Percentiles rank a stretch among this genome's conserved stretches.
phyloP scores from a whole-genome alignment of 2,797 vertebrate species.

The Podarcis siculus region DNA sequence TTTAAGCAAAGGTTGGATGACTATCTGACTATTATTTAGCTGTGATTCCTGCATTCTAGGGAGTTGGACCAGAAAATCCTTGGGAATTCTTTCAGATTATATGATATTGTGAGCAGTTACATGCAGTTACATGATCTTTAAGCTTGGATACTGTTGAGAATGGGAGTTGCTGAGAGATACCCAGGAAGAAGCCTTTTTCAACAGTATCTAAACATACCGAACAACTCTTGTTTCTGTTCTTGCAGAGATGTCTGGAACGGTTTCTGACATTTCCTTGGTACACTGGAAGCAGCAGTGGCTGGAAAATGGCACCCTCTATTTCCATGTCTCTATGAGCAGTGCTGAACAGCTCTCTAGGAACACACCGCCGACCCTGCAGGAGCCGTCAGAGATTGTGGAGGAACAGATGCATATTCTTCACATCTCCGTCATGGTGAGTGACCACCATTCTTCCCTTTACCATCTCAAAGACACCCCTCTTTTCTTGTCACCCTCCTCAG shows the following conservation, averaged over 20 bases:
- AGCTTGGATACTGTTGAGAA: background rate
- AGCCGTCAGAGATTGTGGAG: conserved; percentile 89
- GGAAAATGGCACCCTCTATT: conserved; percentile 96
- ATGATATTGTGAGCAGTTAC: too few relatives aligned
- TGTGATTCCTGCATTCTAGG: too few relatives aligned
- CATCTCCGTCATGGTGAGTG: conserved; percentile 96
- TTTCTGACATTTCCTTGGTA: conserved; percentile 92
- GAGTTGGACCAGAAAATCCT: too few relatives aligned
- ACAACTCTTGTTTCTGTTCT: background rate
- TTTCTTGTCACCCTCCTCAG: too few relatives aligned
- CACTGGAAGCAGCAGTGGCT: conserved; percentile 99
- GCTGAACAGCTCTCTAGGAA: conserved; percentile 85
- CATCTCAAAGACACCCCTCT: background rate
- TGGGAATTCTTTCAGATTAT: too few relatives aligned
- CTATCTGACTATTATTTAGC: too few relatives aligned
- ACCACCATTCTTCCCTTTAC: background rate
- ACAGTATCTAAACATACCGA: background rate
- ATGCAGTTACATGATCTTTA: background rate
- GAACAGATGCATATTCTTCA: conserved; percentile 97
- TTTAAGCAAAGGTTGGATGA: too few relatives aligned
- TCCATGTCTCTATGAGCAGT: conserved; percentile 92
- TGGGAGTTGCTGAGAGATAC: background rate
- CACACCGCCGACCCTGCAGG: conserved; percentile 86
- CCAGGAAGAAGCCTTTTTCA: too few relatives aligned
- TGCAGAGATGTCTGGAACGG: conserved; percentile 95